Evolutionary conservation across 2,113 vertebrate species (phyloP), one percentile per base, ranked within the genome.

Genomic region (Micronycteris hirsuta): DNA sequence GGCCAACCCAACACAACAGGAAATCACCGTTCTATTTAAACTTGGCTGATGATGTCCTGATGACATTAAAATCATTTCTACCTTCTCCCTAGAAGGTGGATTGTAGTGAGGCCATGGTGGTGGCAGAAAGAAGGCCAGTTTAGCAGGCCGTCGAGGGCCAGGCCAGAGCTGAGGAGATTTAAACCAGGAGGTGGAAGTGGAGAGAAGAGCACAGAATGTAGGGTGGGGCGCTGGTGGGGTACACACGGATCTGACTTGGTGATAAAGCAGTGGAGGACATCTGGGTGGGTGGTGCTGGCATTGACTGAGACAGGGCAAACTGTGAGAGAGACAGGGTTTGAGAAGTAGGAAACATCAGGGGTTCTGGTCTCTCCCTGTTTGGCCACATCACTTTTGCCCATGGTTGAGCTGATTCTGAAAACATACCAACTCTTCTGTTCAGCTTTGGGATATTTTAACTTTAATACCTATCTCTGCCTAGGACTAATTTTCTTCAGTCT

Each of bases 401-500:
- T 45, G 2, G 0, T 16, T 81, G 56, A 82, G 7, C 3, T 61
- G 33, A 73, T 41, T 63, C 4, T 26, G 24, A 26, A 43, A 49
- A 47, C 13, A 0, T 2, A 7, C 91, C 56, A 77, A 61, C 65
- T 73, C 13, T 43, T 96, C 96, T 26, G n/a, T 80, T 89, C 43
- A 28, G 28, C 14, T 6, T n/a, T 24, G 2, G 85, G 7, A 67
- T 63, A 82, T 95, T 81, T 81, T 73, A 94, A 22, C 91, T 74
- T 89, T 97, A 93, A 20, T 14, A 38, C 74, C 43, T 97, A 47
- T 88, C 91, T 92, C 94, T 67, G n/a, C 94, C 0, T 76, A 99
- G 99, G 97, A 98, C 98, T 77, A 93, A 82, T 93, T 98, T 98
- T 70, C 98, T 99, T 87, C 98, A 99, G 26, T 97, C 98, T 6